A percentile compares a stretch with the other conserved stretches of the same genome.
These are phyloP conservation scores for Anthonomus grandis DNA, from an alignment of 1,140 invertebrate species.

Conservation along the genomic window DNA sequence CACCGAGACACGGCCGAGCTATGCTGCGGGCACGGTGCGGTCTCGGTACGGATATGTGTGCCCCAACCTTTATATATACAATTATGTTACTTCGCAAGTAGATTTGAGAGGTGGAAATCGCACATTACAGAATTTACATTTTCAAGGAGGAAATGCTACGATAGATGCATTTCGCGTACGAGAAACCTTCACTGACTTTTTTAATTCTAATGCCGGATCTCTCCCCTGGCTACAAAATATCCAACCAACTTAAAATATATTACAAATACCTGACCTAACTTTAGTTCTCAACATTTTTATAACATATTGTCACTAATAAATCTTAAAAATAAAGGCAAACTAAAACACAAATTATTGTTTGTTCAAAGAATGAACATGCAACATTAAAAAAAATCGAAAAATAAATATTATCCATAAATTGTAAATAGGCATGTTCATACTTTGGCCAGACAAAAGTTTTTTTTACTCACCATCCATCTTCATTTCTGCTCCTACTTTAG, in stretches of 20 bases:
- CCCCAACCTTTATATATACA: too few relatives aligned
- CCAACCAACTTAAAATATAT: conserved; percentile 8
- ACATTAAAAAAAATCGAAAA: neutral
- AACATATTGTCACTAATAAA: neutral
- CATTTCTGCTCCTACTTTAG: conserved; percentile 12
- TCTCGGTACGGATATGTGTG: too few relatives aligned
- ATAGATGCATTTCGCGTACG: conserved; percentile 9
- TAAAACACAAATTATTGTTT: conserved; percentile 7
- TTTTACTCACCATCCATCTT: neutral
- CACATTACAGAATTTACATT: conserved; percentile 14
- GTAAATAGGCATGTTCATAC: conserved; percentile 1
- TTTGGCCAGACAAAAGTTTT: neutral
- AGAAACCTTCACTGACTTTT: conserved; percentile 14
- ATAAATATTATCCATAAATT: neutral
- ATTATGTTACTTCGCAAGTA: neutral
- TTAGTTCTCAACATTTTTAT: neutral
- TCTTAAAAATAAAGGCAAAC: conserved; percentile 3
- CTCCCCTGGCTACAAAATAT: neutral
- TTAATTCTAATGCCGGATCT: conserved; percentile 3
- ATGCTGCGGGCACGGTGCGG: too few relatives aligned
- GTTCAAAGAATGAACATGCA: neutral
- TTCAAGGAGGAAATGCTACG: conserved; percentile 14
- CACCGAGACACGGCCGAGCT: too few relatives aligned
- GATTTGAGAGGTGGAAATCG: neutral
- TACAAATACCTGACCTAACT: too few relatives aligned